These are phyloP conservation scores for Pentamera pediparva DNA, from an alignment of 53 echinoderm and acorn worm genomes.

Conservation along the genomic window DNA sequence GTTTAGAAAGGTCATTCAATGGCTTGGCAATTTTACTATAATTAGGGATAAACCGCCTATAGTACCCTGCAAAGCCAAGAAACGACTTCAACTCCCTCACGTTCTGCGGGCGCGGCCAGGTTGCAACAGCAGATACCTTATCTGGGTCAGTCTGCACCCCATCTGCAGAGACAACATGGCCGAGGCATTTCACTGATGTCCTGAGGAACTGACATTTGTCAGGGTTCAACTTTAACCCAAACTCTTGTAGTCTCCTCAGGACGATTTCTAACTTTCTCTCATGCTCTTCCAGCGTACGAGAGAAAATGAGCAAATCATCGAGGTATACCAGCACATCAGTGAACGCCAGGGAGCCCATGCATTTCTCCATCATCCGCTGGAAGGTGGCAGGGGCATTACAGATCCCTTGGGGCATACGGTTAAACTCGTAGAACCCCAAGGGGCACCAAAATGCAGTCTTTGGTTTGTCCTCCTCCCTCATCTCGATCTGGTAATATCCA, in stretches of 20 bases:
- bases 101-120: constrained; percentile 44
- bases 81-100: constrained; percentile 48
- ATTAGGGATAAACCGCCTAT: constrained; percentile 40
- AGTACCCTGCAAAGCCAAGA: constrained; percentile 56
- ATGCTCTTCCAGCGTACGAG: constrained; percentile 26
- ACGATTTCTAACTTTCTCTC: constrained; percentile 17
- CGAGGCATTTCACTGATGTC: constrained; percentile 35
- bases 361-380: constrained; percentile 46
- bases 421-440: constrained; percentile 55
- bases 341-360: constrained; percentile 33
- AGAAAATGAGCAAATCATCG: constrained; percentile 38
- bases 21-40: constrained; percentile 43
- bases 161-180: constrained; percentile 45
- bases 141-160: constrained; percentile 56
- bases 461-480: constrained; percentile 43
- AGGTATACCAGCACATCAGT: constrained; percentile 40
- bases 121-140: constrained; percentile 34
- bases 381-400: constrained; percentile 51
- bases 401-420: constrained; percentile 65
- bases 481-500: constrained; percentile 52
- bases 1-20: constrained; percentile 22
- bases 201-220: constrained; percentile 50
- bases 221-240: constrained; percentile 50
- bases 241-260: constrained; percentile 16
- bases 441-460: constrained; percentile 68